Base-by-base conservation (phyloP, 2,797 vertebrate species). In the Oreochromis mossambicus region DNA sequence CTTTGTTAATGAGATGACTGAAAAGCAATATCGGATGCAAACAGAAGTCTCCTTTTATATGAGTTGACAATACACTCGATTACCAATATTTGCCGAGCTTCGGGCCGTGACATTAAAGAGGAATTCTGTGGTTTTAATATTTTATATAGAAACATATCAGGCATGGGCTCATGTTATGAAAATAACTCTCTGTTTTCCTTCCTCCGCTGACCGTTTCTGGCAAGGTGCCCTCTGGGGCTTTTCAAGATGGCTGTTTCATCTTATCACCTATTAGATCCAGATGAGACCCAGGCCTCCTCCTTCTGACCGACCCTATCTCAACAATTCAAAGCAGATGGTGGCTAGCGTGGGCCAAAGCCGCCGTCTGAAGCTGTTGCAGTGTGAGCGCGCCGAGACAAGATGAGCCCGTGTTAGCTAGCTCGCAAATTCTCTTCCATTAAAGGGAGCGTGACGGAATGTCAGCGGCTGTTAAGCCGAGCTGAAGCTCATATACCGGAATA, bases 231-330 rank as follows among this genome's bases (percentile, higher is more conserved):
- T 87, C 14, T 77, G 86, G 91, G 82, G 8, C 81, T 88, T 89
- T 91, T 91, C 83, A 80, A 89, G 88, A 93, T 87, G 88, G 91
- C 90, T 94, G 93, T 92, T 95, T 94, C 89, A 91, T 92, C 93
- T 94, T 90, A 93, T 93, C 93, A 89, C 90, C 88, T 92, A 96
- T 95, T 92, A 89, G 91, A 94, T 94, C 93, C 94, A 95, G 94
- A 96, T 94, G 93, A 95, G 89, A 85, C 61, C 90, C 73, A 51
- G 79, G 79, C 83, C 88, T 80, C 82, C 89, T 78, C 86, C 80
- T 89, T 76, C 51, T 79, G 88, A 92, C 90, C 87, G 10, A 81
- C 86, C 91, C 82, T 61, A 78, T 87, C 93, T 92, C 84, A 90
- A 89, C 78, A 91, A 96, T 91, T 91, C 81, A 92, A 95, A 95